Evolutionary conservation across 2,888 invertebrate species (phyloP).

Genomic region (Aphodius granarius): DNA sequence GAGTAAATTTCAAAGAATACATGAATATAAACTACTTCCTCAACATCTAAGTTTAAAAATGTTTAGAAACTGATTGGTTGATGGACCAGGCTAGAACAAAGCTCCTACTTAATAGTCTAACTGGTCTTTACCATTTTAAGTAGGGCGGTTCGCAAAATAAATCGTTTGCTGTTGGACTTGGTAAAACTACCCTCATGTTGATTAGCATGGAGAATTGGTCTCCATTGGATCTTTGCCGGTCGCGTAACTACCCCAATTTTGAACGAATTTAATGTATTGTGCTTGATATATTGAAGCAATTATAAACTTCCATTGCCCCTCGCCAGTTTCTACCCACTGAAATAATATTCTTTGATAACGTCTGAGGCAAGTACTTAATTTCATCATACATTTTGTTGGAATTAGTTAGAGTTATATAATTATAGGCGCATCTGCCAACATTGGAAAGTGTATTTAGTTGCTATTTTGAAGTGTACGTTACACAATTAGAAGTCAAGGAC

Average conservation of each 20-base stretch:
- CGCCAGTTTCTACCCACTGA: neutral
- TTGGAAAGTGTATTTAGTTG: neutral
- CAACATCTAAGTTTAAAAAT: no score
- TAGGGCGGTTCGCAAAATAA: neutral
- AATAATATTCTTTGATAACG: neutral
- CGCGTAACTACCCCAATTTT: neutral
- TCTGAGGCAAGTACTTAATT: neutral
- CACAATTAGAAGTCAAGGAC: no score
- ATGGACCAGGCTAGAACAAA: neutral
- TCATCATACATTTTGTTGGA: neutral
- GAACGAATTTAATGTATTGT: neutral
- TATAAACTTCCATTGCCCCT: neutral
- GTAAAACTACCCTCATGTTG: neutral
- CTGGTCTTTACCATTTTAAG: neutral
- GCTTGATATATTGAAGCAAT: neutral
- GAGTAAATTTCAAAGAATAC: no score
- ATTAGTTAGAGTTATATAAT: neutral
- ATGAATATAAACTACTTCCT: no score
- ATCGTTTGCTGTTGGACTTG: neutral
- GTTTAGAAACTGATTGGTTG: no score
- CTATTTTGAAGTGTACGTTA: neutral
- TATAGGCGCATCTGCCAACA: neutral
- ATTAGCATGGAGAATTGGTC: neutral
- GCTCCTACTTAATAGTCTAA: neutral
- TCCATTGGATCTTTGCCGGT: neutral